phyloP scores from a whole-genome alignment of 2,797 vertebrate genomes.

The Onychomys arenicola region DNA sequence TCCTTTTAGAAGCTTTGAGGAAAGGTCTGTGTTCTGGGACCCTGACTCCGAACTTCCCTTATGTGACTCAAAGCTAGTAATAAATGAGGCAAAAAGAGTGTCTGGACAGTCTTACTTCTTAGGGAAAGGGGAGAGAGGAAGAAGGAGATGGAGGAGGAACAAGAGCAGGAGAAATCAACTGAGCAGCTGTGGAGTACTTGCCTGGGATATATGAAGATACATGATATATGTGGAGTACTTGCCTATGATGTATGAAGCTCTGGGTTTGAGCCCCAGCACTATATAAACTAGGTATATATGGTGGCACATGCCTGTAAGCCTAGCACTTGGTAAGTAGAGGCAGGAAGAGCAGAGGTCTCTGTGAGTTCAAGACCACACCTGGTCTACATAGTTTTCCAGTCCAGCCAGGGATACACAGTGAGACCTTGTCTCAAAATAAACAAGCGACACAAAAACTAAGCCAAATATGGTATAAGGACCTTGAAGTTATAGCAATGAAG shows the following conservation, averaged over 20 bases:
- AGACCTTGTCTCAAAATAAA: not conserved
- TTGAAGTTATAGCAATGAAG: not conserved
- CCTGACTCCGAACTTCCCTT: not conserved
- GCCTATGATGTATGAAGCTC: not conserved
- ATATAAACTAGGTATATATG: not conserved
- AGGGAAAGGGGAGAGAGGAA: not conserved
- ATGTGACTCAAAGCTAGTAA: not conserved
- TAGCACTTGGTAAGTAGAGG: not conserved
- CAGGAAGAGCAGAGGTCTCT: no score
- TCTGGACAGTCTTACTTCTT: not conserved
- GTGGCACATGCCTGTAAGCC: not conserved
- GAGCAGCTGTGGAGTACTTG: not conserved
- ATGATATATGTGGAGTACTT: no score
- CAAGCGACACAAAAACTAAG: not conserved
- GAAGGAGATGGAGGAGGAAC: not conserved
- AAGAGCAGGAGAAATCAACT: not conserved
- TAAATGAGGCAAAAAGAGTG: not conserved
- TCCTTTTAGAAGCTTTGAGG: conserved; percentile 14
- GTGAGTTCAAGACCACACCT: not conserved
- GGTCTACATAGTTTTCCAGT: not conserved
- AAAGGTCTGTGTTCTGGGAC: conserved; percentile 8
- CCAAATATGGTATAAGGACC: not conserved
- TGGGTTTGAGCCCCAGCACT: not conserved
- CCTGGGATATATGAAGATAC: not conserved
- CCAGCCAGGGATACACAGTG: not conserved